Evolutionary conservation across 2,113 vertebrate genomes (phyloP), one percentile per base, ranked within the genome.

Genomic region (Marmota monax): DNA sequence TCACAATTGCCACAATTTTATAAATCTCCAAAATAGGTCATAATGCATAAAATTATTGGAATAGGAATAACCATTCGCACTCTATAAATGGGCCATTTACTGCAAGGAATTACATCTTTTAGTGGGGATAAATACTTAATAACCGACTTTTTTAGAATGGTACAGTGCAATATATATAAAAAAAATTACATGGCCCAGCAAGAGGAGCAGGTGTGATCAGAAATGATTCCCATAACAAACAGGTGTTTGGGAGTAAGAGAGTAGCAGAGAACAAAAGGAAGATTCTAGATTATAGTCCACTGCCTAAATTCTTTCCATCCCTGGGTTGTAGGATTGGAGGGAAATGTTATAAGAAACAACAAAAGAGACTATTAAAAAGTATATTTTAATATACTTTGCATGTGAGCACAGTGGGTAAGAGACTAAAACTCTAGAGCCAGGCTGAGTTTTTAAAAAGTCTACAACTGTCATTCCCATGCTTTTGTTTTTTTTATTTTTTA

Each of bases 241-340:
- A 51, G 18, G 32, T 61, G 14, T 17, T 63, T 48, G 10, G 39
- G 53, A 72, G 18, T n/a, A 27, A 42, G 45, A 58, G n/a, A 11
- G 7, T n/a, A 37, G 42, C 61, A 87, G 16, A n/a, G 17, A 87
- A 56, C 39, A 73, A 32, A 87, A 29, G 29, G 53, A 84, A 56
- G 27, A 53, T 23, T 7, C 22, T 39, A 58, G 67, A 51, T 53
- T 79, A n/a, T 1, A 39, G 39, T 1, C 58, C n/a, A 70, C 3
- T 53, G 73, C 78, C 32, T 69, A 29, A 25, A 25, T 9, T 82
- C 63, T 58, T 72, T 27, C 74, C 25, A n/a, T 87, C 32, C 45
- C 29, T 4, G n/a, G n/a, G 39, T 23, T 22, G 63, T 22, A 0
- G 17, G 11, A n/a, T 0, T 2, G 9, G 25, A 37, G 18, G 34